Evolutionary conservation across 2,113 vertebrate species (phyloP), one percentile per base, ranked within the genome.

Genomic region (Murina feae): DNA sequence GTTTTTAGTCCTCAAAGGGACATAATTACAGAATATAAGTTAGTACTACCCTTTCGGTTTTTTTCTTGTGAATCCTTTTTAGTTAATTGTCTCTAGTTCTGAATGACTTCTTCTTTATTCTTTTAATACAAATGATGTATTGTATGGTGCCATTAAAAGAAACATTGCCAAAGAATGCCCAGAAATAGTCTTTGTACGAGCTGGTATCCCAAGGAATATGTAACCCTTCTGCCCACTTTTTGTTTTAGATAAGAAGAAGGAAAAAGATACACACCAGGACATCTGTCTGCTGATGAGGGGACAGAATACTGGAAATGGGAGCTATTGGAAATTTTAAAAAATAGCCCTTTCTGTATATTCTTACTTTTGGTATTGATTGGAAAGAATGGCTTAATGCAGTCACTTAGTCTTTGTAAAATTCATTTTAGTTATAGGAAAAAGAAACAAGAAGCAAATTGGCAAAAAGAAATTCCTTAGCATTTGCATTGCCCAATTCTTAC

Each of bases 391-490:
- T 93, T 87, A 58, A 58, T 75, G n/a, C 5, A 32, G 55, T 90
- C 25, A 76, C 30, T 78, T 63, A 51, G 5, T 89, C 55, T 63
- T 87, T 91, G 17, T 85, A 95, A 84, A 86, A 78, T 66, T 86
- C 30, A 25, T 91, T 81, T 95, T 80, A 21, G 82, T 94, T 94
- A 32, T 60, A 90, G 66, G 51, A 66, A 65, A 83, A 95, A 85
- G 72, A 47, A 94, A 94, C 86, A 89, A 69, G 51, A 96, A 94
- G 12, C 76, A 91, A 75, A 90, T 51, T 87, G 53, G 39, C 75
- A 96, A 93, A 89, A 96, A 97, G 72, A 72, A 96, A 68, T 95
- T 93, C 86, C 92, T 96, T 95, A 96, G 68, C 92, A 94, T 96
- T 96, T 14, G 2, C 71, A 82, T 96, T 96, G 78, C 96, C 97